Evolutionary conservation across 2,113 vertebrate species (phyloP), one percentile per base, ranked within the genome.

Genomic region (Amazona vittata): DNA sequence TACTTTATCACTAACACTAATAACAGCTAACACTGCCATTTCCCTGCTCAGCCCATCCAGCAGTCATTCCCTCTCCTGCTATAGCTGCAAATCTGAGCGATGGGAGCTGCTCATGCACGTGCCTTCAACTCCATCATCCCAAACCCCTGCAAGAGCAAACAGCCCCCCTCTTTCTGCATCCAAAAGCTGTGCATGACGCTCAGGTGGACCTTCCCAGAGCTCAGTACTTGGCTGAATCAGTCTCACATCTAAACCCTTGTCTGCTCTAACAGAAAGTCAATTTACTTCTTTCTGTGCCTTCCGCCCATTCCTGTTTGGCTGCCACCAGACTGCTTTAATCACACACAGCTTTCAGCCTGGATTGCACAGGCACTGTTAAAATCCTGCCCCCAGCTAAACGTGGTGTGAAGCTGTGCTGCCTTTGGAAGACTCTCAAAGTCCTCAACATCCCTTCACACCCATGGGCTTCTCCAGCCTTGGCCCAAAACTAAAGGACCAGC

Each of bases 51-150:
- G 7, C 29, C 50, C 20, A 15, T 22, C 76, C 84, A 35, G 49
- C 59, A 74, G 43, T n/a, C 33, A 0, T 46, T 75, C 65, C 69
- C 64, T 2, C 46, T 78, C 65, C 35, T 73, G 84, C 68, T 53
- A 70, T 81, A 70, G 22, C 53, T 31, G 83, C 70, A 41, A 21
- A 7, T 47, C 65, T 44, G 79, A 91, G 82, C 6, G 1, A 25
- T 5, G 39, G 62, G 62, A 88, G 52, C 89, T 70, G 89, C 76
- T 89, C 49, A 0, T 1, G 13, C 0, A 0, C 1, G 3, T n/a
- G 47, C 65, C 81, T 84, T 78, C 89, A 44, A 1, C 52, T 73
- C 71, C 71, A 47, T 15, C 89, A n/a, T 10, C 87, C 74, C 62
- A 64, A 37, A 19, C 9, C 65, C 63, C 74, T 28, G 28, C 0